Evolutionary conservation across 2,797 vertebrate genomes (phyloP).

Genomic region (Acanthurus lineatus): DNA sequence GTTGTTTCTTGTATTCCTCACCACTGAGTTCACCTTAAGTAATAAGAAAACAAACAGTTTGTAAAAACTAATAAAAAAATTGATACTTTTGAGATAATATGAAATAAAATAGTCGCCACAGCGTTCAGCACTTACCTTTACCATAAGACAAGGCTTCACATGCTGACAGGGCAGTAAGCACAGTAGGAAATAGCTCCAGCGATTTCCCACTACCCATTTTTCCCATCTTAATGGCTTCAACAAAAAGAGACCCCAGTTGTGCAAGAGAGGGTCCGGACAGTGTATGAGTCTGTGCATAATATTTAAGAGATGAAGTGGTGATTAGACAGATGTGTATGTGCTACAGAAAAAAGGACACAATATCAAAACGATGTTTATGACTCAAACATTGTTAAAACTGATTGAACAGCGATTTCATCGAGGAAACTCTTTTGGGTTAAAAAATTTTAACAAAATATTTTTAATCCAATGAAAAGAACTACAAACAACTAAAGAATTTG

Average conservation of each 20-base stretch:
- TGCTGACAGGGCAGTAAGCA: constrained; percentile 90
- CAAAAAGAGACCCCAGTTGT: constrained; percentile 90
- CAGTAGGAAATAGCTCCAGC: constrained; percentile 94
- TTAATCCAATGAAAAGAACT: neutral
- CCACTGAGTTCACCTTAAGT: constrained; percentile 92
- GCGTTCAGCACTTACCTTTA: constrained; percentile 86
- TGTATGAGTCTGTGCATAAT: constrained; percentile 87
- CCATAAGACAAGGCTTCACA: constrained; percentile 90
- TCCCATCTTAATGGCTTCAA: constrained; percentile 90
- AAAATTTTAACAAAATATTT: neutral
- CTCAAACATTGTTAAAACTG: neutral
- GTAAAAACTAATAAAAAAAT: no score
- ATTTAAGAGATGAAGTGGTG: constrained; percentile 12
- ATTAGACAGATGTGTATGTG: neutral
- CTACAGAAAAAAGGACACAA: neutral
- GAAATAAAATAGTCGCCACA: neutral
- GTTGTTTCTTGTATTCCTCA: constrained; percentile 95
- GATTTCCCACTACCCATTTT: constrained; percentile 92
- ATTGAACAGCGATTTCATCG: neutral
- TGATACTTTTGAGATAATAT: neutral
- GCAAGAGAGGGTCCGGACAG: constrained; percentile 87
- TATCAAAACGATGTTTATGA: neutral
- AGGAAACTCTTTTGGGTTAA: neutral
- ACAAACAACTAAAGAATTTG: neutral
- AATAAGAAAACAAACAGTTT: constrained; percentile 10